A percentile compares a stretch with the other conserved stretches of the same genome.
These are phyloP conservation scores for Rhinoraja longicauda DNA, from an alignment of 2,797 vertebrate genomes.

Conservation along the genomic window DNA sequence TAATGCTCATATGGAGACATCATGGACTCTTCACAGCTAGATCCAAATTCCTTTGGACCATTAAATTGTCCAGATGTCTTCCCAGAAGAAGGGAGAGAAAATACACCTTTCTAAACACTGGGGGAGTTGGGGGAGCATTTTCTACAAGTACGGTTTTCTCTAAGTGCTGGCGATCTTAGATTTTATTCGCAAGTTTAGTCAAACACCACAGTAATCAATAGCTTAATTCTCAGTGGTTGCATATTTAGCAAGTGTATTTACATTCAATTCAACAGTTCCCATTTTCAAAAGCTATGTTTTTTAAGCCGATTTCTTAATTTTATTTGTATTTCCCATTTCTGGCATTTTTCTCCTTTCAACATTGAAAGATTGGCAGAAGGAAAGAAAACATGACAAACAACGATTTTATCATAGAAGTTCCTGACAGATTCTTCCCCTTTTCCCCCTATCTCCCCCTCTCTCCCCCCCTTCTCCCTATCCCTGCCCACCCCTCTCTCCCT, in stretches of 20 bases:
- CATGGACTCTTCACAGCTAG: constrained; percentile 60
- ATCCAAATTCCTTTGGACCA: constrained; percentile 70
- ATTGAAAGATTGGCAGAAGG: background rate
- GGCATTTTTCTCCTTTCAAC: background rate
- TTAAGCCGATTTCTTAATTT: background rate
- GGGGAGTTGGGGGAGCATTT: background rate
- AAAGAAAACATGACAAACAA: background rate
- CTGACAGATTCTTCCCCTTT: background rate
- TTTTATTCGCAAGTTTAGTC: background rate
- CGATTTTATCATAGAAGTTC: background rate
- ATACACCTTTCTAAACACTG: background rate
- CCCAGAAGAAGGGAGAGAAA: background rate
- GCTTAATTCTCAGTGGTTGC: background rate
- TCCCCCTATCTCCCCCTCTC: too few species aligned
- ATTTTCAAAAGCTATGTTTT: background rate
- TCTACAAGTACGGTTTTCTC: background rate
- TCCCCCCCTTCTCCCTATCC: too few species aligned
- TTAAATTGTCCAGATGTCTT: constrained; percentile 76
- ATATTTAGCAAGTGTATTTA: background rate
- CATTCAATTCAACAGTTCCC: background rate
- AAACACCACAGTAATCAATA: background rate
- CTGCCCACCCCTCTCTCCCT: too few species aligned
- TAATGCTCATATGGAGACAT: constrained; percentile 57
- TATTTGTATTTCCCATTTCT: background rate
- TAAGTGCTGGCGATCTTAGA: background rate